These are phyloP conservation scores for Polyodon spathula DNA, from an alignment of 2,113 vertebrate species.

Conservation along the genomic window DNA sequence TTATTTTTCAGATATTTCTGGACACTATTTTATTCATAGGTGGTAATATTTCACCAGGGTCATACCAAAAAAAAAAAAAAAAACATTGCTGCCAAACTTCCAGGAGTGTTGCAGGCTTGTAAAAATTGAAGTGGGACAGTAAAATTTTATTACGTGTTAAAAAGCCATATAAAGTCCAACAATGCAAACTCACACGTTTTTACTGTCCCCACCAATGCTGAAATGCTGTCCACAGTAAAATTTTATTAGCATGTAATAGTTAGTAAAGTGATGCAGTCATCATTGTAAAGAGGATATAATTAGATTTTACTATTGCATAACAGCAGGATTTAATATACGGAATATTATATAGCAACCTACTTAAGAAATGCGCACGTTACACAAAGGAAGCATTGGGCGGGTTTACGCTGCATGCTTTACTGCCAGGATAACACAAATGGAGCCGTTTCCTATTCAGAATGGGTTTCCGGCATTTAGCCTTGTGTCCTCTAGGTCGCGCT, in stretches of 20 bases:
- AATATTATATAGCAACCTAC: neutral
- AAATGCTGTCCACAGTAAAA: conserved; percentile 73
- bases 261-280: conserved; percentile 43
- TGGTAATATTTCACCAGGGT: conserved; percentile 77
- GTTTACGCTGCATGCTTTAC: conserved; percentile 8
- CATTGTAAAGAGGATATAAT: conserved; percentile 20
- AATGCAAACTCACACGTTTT: conserved; percentile 79
- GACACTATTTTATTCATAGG: conserved; percentile 28
- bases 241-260: conserved; percentile 78
- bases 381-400: neutral
- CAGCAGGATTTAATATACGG: neutral
- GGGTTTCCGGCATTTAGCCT: neutral
- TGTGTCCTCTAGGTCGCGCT: conserved; percentile 86
- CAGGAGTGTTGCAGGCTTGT: conserved; percentile 94
- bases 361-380: neutral
- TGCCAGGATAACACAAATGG: conserved; percentile 1
- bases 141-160: conserved; percentile 99
- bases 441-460: neutral
- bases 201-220: conserved; percentile 79
- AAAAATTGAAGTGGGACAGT: conserved; percentile 96
- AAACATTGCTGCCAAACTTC: conserved; percentile 74
- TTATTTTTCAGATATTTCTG: no score
- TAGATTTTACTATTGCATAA: conserved; percentile 10
- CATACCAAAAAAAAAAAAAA: conserved; percentile 56
- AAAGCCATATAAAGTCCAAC: conserved; percentile 86